phyloP scores from a whole-genome alignment of 2,113 vertebrate species.

The Osmerus mordax region DNA sequence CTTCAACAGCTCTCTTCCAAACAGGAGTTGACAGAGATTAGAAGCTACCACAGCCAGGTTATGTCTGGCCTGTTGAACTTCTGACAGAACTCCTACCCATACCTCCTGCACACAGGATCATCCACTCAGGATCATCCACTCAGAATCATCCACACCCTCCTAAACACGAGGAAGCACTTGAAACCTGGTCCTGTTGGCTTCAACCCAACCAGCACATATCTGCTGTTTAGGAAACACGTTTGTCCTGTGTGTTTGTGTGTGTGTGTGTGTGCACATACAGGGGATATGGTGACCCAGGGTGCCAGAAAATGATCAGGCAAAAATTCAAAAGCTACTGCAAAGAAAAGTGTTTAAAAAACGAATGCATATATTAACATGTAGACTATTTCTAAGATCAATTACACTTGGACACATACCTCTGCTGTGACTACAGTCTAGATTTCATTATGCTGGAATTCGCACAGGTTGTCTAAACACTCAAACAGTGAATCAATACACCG shows the following conservation, averaged over 20 bases:
- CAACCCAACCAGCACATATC: no score
- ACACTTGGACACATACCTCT: background rate
- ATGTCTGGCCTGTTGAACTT: constrained; percentile 49
- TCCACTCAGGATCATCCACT: no score
- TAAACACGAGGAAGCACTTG: no score
- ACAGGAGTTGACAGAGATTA: constrained; percentile 65
- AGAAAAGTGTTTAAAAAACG: no score
- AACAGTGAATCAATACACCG: constrained; percentile 58
- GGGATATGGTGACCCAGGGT: no score
- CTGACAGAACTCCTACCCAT: constrained; percentile 57
- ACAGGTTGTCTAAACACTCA: constrained; percentile 69
- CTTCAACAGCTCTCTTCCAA: constrained; percentile 34
- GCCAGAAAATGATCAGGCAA: no score
- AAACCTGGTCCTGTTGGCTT: no score
- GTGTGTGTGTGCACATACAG: background rate
- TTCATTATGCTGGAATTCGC: constrained; percentile 60
- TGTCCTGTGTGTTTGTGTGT: background rate
- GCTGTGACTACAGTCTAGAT: constrained; percentile 52
- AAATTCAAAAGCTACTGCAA: no score
- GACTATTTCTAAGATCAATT: background rate
- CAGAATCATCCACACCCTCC: no score
- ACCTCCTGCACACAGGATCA: constrained; percentile 41
- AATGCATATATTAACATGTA: background rate
- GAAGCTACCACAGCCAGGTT: constrained; percentile 22
- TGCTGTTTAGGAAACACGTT: no score